phyloP scores from a whole-genome alignment of 2,797 vertebrate genomes.

The Hephaestus fuliginosus region DNA sequence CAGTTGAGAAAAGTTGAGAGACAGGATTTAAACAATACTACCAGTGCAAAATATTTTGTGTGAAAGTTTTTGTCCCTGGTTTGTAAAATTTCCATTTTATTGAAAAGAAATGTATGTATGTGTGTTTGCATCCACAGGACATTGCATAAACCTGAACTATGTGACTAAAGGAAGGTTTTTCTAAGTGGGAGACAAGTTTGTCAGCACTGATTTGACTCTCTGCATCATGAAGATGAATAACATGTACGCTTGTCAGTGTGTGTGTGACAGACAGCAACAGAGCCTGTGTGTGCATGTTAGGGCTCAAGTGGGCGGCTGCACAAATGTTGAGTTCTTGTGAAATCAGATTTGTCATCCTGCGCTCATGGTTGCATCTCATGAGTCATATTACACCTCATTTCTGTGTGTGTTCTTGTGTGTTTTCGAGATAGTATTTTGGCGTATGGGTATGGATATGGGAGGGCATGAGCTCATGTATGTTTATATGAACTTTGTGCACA shows the following conservation, averaged over 20 bases:
- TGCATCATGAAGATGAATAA: background rate
- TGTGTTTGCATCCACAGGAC: background rate
- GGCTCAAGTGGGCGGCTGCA: conserved; percentile 19
- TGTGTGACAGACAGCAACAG: background rate
- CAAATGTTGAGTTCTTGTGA: conserved; percentile 61
- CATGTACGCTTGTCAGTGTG: background rate
- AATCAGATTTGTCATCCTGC: conserved; percentile 45
- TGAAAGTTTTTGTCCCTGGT: background rate
- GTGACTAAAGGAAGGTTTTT: background rate
- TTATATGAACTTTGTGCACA: background rate
- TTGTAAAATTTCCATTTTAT: background rate
- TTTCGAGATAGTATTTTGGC: background rate
- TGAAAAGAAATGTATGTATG: too few relatives aligned
- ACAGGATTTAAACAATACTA: background rate
- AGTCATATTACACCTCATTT: conserved; percentile 37
- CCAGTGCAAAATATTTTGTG: too few relatives aligned
- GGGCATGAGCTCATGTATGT: background rate
- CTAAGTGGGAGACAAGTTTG: background rate
- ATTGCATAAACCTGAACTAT: background rate
- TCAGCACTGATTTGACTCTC: background rate
- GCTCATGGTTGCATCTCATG: conserved; percentile 34
- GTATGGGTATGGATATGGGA: background rate
- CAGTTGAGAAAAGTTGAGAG: too few relatives aligned
- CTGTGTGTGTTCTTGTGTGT: background rate
- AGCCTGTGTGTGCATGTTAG: conserved; percentile 22